phyloP scores from a whole-genome alignment of 2,797 vertebrate genomes.

The Avahi laniger region DNA sequence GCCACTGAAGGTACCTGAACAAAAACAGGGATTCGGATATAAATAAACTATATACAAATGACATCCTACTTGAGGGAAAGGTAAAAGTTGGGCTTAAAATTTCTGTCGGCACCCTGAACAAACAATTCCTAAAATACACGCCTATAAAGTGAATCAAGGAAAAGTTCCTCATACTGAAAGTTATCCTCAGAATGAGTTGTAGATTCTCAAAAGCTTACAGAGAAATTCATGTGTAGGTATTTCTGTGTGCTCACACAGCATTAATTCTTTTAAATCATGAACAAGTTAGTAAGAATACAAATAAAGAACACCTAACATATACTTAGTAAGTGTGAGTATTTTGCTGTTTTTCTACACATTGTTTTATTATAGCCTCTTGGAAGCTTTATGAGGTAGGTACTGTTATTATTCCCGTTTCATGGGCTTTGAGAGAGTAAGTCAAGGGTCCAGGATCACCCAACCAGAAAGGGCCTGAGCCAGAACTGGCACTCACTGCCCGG shows the following conservation, averaged over 20 bases:
- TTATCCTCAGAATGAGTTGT: neutral
- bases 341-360: neutral
- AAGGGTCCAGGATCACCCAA: neutral
- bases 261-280: conserved; percentile 27
- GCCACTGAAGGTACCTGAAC: neutral
- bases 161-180: neutral
- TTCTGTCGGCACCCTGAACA: neutral
- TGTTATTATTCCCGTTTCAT: neutral
- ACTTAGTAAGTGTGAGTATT: neutral
- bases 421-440: neutral
- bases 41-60: conserved; percentile 1
- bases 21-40: neutral
- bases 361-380: neutral
- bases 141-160: neutral
- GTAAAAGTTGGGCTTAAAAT: neutral
- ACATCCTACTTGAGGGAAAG: neutral
- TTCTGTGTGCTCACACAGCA: neutral
- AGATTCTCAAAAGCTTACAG: neutral
- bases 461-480: neutral
- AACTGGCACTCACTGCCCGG: neutral
- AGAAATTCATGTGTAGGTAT: neutral
- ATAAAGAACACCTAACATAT: neutral
- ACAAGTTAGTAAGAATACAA: conserved; percentile 26
- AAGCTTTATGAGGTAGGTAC: neutral
- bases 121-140: neutral